A percentile compares a stretch with the other conserved stretches of the same genome.
Evolutionary conservation across 37 sponge, comb jelly and placozoan genomes (phyloP).

Genomic region (Ephydatia muelleri): DNA sequence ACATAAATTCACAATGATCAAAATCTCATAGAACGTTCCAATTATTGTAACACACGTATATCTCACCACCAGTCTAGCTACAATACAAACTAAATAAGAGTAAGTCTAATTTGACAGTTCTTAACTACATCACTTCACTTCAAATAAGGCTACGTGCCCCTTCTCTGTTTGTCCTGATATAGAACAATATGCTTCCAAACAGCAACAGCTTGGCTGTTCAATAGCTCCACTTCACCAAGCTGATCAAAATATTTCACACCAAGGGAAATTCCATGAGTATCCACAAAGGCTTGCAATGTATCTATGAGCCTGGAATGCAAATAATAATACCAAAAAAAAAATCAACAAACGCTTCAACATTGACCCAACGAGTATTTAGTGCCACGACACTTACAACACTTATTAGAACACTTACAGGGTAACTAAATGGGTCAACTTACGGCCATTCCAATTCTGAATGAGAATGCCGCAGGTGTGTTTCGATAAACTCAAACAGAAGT

Average conservation of each 20-base stretch:
- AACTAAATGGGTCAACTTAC: constrained; percentile 4
- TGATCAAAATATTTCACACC: neutral
- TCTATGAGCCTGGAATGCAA: constrained; percentile 16
- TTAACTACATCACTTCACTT: too few species aligned
- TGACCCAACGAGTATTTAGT: too few species aligned
- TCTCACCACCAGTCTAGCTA: too few species aligned
- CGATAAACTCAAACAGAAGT: constrained; percentile 55
- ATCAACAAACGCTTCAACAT: neutral
- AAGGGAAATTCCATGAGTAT: constrained; percentile 4
- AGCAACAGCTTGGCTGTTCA: constrained; percentile 36
- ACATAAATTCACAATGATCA: too few species aligned
- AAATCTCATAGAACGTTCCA: too few species aligned
- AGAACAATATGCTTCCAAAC: constrained; percentile 43
- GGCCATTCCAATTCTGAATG: constrained; percentile 21
- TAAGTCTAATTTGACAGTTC: too few species aligned
- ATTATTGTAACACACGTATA: too few species aligned
- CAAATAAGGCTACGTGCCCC: neutral
- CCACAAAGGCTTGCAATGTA: constrained; percentile 10
- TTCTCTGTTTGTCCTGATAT: constrained; percentile 23
- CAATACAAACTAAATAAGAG: too few species aligned
- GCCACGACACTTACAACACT: too few species aligned
- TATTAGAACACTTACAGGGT: too few species aligned
- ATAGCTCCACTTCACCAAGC: constrained; percentile 4
- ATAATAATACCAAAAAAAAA: neutral
- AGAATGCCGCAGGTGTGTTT: constrained; percentile 31